A percentile compares a stretch with the other conserved stretches of the same genome.
Evolutionary conservation across 2,888 invertebrate species (phyloP).

Genomic region (Leptothorax acervorum): DNA sequence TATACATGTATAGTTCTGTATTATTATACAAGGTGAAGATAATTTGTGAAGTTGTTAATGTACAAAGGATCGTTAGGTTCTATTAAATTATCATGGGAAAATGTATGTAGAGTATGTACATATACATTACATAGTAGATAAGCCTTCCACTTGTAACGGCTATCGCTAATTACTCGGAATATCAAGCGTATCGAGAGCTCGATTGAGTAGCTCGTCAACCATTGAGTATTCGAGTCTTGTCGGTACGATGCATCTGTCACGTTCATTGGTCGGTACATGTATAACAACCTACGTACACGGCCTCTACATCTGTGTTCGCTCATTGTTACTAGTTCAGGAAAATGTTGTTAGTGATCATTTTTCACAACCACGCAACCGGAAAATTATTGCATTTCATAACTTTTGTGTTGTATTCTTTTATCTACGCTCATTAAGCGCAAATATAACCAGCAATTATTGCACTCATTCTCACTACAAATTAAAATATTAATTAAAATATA

Average conservation of each 20-base stretch:
- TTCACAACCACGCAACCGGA: conserved; percentile 5
- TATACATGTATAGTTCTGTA: background rate
- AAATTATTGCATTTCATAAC: conserved; percentile 30
- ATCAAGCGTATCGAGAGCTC: conserved; percentile 53
- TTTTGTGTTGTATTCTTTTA: conserved; percentile 7
- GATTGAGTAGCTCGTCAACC: conserved; percentile 56
- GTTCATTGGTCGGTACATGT: conserved; percentile 51
- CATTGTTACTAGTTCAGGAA: conserved; percentile 43
- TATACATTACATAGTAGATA: background rate
- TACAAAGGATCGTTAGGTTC: conserved; percentile 39
- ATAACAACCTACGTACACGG: conserved; percentile 46
- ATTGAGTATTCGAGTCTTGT: conserved; percentile 53
- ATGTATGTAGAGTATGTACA: conserved; percentile 1
- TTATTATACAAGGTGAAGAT: background rate
- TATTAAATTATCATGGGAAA: conserved; percentile 29
- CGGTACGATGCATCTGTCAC: conserved; percentile 47
- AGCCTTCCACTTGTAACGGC: conserved; percentile 37
- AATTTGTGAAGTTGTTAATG: conserved; percentile 9
- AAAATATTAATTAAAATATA: background rate
- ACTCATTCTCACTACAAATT: background rate
- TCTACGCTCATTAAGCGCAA: conserved; percentile 9
- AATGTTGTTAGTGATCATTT: conserved; percentile 37
- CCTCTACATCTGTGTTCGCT: conserved; percentile 23
- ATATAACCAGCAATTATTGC: background rate
- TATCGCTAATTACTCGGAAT: conserved; percentile 56